Percentiles rank a stretch among this genome's conserved stretches.
These are phyloP conservation scores for Volucella inanis DNA, from an alignment of 2,888 invertebrate species.

Conservation along the genomic window DNA sequence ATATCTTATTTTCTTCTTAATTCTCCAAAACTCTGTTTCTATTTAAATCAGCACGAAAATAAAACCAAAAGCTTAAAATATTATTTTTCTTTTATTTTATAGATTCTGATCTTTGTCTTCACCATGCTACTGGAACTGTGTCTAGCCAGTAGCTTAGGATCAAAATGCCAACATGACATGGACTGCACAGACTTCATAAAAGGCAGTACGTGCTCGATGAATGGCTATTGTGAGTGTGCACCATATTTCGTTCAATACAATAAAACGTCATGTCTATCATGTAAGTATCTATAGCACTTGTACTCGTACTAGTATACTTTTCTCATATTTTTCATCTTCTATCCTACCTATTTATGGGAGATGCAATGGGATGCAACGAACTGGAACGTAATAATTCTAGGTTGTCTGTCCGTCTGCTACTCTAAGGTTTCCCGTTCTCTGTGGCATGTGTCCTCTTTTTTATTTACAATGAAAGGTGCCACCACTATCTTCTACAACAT, in stretches of 20 bases:
- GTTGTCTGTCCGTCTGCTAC: constrained; percentile 64
- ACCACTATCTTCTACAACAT: constrained; percentile 27
- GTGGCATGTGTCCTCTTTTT: constrained; percentile 72
- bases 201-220: constrained; percentile 82
- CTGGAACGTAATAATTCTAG: constrained; percentile 67
- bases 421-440: constrained; percentile 62
- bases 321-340: constrained; percentile 49
- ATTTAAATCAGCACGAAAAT: background rate
- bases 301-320: background rate
- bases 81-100: constrained; percentile 42
- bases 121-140: constrained; percentile 62
- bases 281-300: constrained; percentile 85
- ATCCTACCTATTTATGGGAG: constrained; percentile 18
- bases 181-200: constrained; percentile 83
- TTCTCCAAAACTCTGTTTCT: background rate
- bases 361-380: constrained; percentile 59
- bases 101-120: constrained; percentile 71
- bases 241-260: constrained; percentile 92
- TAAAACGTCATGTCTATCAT: constrained; percentile 91
- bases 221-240: constrained; percentile 90
- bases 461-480: constrained; percentile 44
- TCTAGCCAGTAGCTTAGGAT: constrained; percentile 79
- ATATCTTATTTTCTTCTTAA: too few relatives aligned
- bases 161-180: constrained; percentile 83
- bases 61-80: background rate